phyloP scores from a whole-genome alignment of 2,113 vertebrate species.

The Cyrtonyx montezumae region DNA sequence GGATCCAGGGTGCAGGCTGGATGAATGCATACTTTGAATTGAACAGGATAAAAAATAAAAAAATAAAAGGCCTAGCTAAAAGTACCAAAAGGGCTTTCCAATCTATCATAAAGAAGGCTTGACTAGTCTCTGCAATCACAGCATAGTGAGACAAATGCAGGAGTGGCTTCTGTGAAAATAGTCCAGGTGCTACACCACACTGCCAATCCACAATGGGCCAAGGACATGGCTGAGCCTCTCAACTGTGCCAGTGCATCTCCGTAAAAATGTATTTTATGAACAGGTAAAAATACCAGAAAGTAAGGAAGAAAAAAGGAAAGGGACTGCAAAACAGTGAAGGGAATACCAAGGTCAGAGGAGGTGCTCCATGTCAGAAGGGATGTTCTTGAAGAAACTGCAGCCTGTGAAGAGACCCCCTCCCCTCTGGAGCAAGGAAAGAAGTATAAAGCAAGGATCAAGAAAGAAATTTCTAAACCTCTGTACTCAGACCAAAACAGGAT shows the following conservation, averaged over 20 bases:
- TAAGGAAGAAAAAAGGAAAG: neutral
- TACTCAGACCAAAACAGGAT: neutral
- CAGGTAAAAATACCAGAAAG: too few relatives aligned
- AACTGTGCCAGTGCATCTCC: neutral
- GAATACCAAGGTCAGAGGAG: neutral
- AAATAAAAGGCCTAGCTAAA: neutral
- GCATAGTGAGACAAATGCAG: neutral
- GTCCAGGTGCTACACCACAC: fast-evolving
- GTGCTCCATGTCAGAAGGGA: neutral
- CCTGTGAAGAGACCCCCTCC: neutral
- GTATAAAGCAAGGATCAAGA: neutral
- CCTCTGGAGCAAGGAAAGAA: neutral
- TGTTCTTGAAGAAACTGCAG: neutral
- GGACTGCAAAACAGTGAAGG: neutral
- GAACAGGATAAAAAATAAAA: neutral
- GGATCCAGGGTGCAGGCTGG: neutral
- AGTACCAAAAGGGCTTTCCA: neutral
- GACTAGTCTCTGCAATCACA: neutral
- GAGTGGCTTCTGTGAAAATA: neutral
- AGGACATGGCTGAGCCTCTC: neutral
- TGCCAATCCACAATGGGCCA: neutral
- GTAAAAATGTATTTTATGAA: neutral
- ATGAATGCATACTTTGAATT: neutral
- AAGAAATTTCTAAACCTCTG: neutral
- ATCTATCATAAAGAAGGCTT: neutral